Percentiles rank a stretch among this genome's conserved stretches.
Conservation (phyloP, 92 coral and sea anemone species). For the Epizoanthus ramosus region DNA sequence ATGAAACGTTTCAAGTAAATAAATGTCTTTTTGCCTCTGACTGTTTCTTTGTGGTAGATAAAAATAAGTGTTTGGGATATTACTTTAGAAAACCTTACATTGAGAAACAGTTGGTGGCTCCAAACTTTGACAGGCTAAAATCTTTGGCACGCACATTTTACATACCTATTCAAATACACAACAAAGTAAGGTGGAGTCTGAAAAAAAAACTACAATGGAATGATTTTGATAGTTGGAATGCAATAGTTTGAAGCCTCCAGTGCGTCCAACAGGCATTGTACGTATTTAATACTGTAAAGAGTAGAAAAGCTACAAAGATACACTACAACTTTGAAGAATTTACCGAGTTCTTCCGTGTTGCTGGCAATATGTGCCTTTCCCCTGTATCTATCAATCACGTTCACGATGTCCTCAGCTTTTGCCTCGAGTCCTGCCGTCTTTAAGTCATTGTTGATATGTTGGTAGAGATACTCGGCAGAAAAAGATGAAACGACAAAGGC, state of each 20-base stretch:
- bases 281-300: not conserved
- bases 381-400: constrained; percentile 39
- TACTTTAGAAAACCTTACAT: no score
- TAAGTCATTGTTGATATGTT: constrained; percentile 23
- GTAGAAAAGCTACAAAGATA: not conserved
- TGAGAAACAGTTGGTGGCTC: no score
- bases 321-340: not conserved
- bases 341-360: constrained; percentile 40
- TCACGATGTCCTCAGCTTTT: constrained; percentile 41
- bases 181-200: no score
- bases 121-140: no score
- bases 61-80: no score
- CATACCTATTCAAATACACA: no score
- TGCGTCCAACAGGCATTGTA: not conserved
- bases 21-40: no score
- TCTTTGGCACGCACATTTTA: no score
- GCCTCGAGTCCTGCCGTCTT: constrained; percentile 35
- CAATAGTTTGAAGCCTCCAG: not conserved
- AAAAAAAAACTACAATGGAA: no score
- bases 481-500: constrained; percentile 30
- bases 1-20: no score
- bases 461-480: constrained; percentile 13
- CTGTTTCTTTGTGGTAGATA: no score
- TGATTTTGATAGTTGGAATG: no score
- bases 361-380: constrained; percentile 25